Evolutionary conservation across 2,113 vertebrate species (phyloP).

Genomic region (Ranitomeya imitator): DNA sequence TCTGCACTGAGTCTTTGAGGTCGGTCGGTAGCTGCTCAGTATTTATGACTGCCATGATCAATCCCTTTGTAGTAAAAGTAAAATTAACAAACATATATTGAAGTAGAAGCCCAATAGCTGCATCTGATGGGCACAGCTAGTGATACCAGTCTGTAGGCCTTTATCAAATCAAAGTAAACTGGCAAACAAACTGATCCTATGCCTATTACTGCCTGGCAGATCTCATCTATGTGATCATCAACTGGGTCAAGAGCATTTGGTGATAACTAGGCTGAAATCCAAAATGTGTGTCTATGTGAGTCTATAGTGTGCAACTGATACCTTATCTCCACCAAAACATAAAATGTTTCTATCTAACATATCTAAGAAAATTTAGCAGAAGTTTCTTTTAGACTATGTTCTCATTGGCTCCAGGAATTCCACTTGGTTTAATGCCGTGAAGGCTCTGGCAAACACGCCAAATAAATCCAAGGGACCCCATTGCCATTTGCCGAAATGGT

Average conservation of each 20-base stretch:
- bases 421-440: too few relatives aligned
- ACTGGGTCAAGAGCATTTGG: not conserved
- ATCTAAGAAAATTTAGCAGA: not conserved
- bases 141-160: not conserved
- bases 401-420: too few relatives aligned
- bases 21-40: slow-evolving; percentile 42
- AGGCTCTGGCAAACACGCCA: too few relatives aligned
- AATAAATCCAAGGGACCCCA: too few relatives aligned
- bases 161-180: not conserved
- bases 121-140: not conserved
- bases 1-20: slow-evolving; percentile 28
- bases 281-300: not conserved
- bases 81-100: not conserved
- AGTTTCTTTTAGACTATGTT: not conserved
- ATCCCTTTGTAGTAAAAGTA: not conserved
- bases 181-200: not conserved
- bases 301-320: not conserved
- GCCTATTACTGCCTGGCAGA: not conserved
- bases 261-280: not conserved
- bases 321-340: not conserved
- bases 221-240: not conserved
- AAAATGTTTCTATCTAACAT: too few relatives aligned
- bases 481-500: too few relatives aligned
- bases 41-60: not conserved
- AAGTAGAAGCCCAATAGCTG: not conserved